Evolutionary conservation across 2,797 vertebrate species (phyloP).

Genomic region (Gephyroberyx darwinii): DNA sequence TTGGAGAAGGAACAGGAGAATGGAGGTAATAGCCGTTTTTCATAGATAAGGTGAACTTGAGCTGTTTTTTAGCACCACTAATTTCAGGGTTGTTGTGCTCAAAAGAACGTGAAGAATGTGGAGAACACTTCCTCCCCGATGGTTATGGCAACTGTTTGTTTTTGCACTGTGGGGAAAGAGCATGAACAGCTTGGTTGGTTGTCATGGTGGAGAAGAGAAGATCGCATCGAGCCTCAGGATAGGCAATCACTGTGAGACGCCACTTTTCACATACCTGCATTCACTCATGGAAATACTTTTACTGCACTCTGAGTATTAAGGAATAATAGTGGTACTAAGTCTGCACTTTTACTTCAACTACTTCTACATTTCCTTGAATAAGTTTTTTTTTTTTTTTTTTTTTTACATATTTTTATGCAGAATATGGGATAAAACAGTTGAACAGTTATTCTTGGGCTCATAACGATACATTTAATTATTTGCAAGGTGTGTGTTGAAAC

Average conservation of each 20-base stretch:
- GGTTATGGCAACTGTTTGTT: constrained; percentile 51
- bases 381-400: neutral
- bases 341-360: neutral
- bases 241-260: neutral
- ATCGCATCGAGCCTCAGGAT: constrained; percentile 3
- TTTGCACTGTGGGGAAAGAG: constrained; percentile 45
- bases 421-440: neutral
- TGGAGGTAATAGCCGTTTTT: constrained; percentile 39
- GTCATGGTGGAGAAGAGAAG: constrained; percentile 18
- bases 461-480: neutral
- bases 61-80: constrained; percentile 39
- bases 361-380: neutral
- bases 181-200: constrained; percentile 35
- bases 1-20: constrained; percentile 31
- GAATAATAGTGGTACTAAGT: too few relatives aligned
- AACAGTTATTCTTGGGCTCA: neutral
- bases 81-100: constrained; percentile 44
- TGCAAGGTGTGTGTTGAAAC: constrained; percentile 7
- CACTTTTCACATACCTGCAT: too few relatives aligned
- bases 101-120: constrained; percentile 53
- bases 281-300: too few relatives aligned
- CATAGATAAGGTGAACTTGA: constrained; percentile 45
- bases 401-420: neutral
- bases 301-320: too few relatives aligned
- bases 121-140: constrained; percentile 47